These are phyloP conservation scores for Dolichallabes microphthalmus DNA, from an alignment of 2,113 vertebrate species.

Conservation along the genomic window DNA sequence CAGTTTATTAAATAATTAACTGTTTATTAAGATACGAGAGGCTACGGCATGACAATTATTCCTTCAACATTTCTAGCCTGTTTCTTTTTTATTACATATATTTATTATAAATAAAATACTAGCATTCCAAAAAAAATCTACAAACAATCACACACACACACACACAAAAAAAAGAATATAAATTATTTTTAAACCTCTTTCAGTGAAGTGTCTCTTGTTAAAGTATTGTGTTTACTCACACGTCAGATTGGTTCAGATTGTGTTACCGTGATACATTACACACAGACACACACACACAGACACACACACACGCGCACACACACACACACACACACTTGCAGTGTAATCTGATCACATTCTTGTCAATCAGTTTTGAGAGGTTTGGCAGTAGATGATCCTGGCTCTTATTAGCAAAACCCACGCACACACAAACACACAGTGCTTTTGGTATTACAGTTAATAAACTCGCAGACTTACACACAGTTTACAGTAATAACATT, in stretches of 20 bases:
- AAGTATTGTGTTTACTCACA: slow-evolving; percentile 9
- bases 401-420: background rate
- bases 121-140: background rate
- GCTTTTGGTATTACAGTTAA: background rate
- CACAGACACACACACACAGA: slow-evolving; percentile 35
- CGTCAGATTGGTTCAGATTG: slow-evolving; percentile 23
- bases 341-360: background rate
- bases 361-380: background rate
- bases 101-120: background rate
- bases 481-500: background rate
- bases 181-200: background rate
- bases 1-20: background rate
- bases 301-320: slow-evolving; percentile 23
- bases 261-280: slow-evolving; percentile 34
- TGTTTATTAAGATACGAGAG: too few species aligned
- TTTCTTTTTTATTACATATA: background rate
- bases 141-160: too few species aligned
- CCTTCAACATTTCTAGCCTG: background rate
- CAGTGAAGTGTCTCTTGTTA: background rate
- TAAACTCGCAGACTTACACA: background rate
- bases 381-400: background rate
- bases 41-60: background rate
- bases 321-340: slow-evolving; percentile 41
- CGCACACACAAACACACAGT: background rate
- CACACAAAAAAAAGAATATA: background rate